Base-by-base conservation (phyloP, 2,888 invertebrate genomes). In the Leptodirus hochenwartii region DNA sequence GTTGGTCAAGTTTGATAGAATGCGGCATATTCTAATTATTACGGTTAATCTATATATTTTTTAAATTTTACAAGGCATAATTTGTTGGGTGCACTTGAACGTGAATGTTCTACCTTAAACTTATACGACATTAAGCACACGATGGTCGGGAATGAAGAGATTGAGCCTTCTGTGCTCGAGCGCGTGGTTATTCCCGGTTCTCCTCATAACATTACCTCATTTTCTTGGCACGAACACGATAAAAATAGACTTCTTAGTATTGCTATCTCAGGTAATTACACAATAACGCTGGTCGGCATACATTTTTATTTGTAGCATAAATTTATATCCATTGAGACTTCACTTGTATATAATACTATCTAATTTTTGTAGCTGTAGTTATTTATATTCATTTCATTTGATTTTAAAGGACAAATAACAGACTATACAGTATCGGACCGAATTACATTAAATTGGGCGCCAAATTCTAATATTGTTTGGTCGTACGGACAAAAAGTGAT, bases 161-260 rank as follows among this genome's bases (percentile, higher is more conserved):
- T 75, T 11, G 82, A 82, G 45, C 74, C 80, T 1, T 70, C 76
- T 17, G 72, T 77, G 26, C 58, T 80, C 17, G 81, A 81, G 49
- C 61, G 81, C 42, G 66, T 68, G 33, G 63, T 73, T n/a, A 46
- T 49, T 17, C 59, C 64, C 28, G 57, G 53, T 27, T 53, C 53
- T 11, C 48, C 52, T 4, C 53, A 56, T 37, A 53, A 52, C 24
- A 55, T 87, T 9, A 69, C 75, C 6, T 76, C 84, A 35, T 80
- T 85, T 53, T 71, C 78, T 17, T 93, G 93, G 87, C 91, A 93
- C 57, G 78, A 80, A 2, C 61, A 61, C 4, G 74, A 84, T 45
- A 78, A 77, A 51, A 81, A 81, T 45, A 58, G 81, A 17, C 58
- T 87, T 39, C 56, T 87, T 29, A 70, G 75, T 1, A 68, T 77